Evolutionary conservation across 1,140 invertebrate genomes (phyloP).

Genomic region (Procambarus clarkii): DNA sequence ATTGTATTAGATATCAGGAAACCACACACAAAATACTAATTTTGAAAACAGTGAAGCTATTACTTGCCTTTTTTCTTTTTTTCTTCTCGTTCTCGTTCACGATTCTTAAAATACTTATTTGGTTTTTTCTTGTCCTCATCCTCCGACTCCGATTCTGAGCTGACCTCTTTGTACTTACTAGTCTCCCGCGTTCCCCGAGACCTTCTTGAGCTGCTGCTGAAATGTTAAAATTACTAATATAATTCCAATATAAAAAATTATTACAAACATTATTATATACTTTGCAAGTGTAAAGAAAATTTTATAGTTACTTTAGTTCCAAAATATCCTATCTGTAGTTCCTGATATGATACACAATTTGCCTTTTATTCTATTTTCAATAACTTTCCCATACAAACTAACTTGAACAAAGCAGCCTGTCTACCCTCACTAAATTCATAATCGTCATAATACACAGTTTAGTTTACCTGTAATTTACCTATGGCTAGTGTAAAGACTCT

Average conservation of each 20-base stretch:
- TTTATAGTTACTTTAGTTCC: too few species aligned
- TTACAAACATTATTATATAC: neutral
- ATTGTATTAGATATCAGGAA: too few species aligned
- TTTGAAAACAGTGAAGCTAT: slow-evolving; percentile 21
- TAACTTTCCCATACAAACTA: too few species aligned
- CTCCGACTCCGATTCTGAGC: slow-evolving; percentile 69
- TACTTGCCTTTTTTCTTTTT: slow-evolving; percentile 74
- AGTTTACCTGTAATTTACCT: too few species aligned
- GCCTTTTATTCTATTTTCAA: too few species aligned
- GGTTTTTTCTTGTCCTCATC: slow-evolving; percentile 78
- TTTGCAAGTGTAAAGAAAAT: too few species aligned
- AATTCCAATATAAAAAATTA: neutral
- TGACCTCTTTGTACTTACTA: slow-evolving; percentile 56
- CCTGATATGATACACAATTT: too few species aligned
- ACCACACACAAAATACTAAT: neutral
- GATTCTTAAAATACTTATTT: slow-evolving; percentile 78
- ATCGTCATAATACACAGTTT: too few species aligned
- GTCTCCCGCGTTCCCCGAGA: slow-evolving; percentile 27
- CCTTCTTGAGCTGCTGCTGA: slow-evolving; percentile 47
- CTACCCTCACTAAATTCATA: too few species aligned
- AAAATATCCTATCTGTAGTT: neutral
- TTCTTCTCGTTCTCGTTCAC: slow-evolving; percentile 75
- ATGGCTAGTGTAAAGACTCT: too few species aligned
- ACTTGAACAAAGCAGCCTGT: too few species aligned
- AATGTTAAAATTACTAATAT: neutral